Evolutionary conservation across 2,113 vertebrate species (phyloP).

Genomic region (Tragelaphus strepsiceros): DNA sequence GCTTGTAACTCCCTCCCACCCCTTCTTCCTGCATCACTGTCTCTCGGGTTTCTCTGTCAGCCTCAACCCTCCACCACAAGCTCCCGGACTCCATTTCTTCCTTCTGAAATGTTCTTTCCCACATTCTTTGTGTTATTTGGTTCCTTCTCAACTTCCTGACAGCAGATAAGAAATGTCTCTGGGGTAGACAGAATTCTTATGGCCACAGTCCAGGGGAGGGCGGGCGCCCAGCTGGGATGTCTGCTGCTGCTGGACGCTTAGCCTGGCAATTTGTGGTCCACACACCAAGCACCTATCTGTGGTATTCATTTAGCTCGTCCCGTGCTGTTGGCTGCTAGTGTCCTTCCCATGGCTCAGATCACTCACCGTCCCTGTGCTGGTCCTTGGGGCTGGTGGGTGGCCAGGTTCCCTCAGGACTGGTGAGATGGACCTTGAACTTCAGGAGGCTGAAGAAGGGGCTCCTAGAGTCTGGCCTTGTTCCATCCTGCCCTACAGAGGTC

Average conservation of each 20-base stretch:
- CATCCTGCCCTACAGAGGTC: not conserved
- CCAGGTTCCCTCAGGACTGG: not conserved
- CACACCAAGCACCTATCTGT: not conserved
- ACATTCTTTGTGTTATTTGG: not conserved
- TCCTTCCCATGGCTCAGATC: not conserved
- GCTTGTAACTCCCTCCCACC: not conserved
- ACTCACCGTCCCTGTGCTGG: not conserved
- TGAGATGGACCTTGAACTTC: not conserved
- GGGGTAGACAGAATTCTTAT: not conserved
- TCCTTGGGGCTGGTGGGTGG: not conserved
- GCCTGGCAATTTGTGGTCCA: not conserved
- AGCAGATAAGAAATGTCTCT: not conserved
- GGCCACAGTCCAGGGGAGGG: not conserved
- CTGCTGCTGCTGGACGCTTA: not conserved
- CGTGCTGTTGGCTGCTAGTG: not conserved
- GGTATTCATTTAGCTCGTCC: not conserved
- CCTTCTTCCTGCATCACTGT: not conserved
- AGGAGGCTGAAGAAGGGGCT: not conserved
- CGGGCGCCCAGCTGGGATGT: not conserved
- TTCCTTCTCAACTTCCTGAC: not conserved
- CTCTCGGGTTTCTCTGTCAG: not conserved
- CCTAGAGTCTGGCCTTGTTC: not conserved
- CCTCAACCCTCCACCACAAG: not conserved
- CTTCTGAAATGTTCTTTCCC: not conserved
- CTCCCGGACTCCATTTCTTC: not conserved